Percentiles rank a stretch among this genome's conserved stretches.
phyloP scores from a whole-genome alignment of 2,797 vertebrate species.

The Acanthis flammea region DNA sequence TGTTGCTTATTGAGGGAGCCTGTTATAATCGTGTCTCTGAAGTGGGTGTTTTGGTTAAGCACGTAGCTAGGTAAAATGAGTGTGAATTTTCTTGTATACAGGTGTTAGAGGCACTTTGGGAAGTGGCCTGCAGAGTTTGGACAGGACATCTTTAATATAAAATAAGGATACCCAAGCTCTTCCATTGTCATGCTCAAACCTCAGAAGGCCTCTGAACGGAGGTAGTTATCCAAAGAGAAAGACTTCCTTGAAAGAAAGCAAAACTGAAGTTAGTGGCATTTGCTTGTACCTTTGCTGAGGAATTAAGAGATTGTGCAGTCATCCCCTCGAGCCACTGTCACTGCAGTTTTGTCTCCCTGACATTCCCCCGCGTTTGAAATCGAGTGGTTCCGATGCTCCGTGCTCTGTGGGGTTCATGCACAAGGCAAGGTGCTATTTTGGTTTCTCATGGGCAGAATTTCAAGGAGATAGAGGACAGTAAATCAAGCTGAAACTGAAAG shows the following conservation, averaged over 20 bases:
- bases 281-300: slow-evolving; percentile 22
- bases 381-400: not conserved
- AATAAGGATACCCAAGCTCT: not conserved
- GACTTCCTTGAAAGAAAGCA: slow-evolving; percentile 16
- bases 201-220: not conserved
- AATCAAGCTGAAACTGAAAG: not conserved
- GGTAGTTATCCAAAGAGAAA: not conserved
- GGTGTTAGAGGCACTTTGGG: not conserved
- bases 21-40: not conserved
- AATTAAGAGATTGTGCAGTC: not conserved
- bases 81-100: not conserved
- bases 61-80: not conserved
- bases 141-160: not conserved
- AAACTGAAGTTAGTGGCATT: slow-evolving; percentile 37
- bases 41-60: not conserved
- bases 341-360: slow-evolving; percentile 20
- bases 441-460: not conserved
- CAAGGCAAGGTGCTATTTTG: slow-evolving; percentile 49
- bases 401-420: not conserved
- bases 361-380: not conserved
- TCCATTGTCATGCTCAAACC: not conserved
- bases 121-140: not conserved
- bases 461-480: not conserved
- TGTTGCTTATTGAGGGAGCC: not conserved
- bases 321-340: slow-evolving; percentile 40